A percentile compares a stretch with the other conserved stretches of the same genome.
Conservation (phyloP, 2,888 invertebrate species). For the Toxonevra muliebris region DNA sequence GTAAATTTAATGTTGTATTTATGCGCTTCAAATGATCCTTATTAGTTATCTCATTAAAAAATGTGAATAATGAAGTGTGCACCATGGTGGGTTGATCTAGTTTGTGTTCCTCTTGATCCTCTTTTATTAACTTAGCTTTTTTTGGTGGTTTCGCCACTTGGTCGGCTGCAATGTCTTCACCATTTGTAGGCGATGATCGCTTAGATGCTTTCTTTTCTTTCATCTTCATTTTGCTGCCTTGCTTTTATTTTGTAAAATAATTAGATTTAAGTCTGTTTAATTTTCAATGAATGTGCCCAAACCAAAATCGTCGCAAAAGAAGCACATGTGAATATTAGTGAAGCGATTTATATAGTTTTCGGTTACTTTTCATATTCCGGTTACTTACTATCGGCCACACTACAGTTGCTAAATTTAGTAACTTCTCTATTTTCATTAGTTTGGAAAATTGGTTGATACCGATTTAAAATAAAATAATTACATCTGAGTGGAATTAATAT, state of each 20-base stretch:
- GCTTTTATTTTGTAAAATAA: neutral
- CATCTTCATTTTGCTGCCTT: conserved; percentile 35
- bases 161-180: conserved; percentile 6
- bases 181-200: conserved; percentile 5
- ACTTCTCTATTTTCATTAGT: too few species aligned
- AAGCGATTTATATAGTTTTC: too few species aligned
- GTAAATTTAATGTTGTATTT: conserved; percentile 46
- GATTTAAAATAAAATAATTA: too few species aligned
- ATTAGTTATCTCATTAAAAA: conserved; percentile 52
- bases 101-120: neutral
- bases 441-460: too few species aligned
- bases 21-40: conserved; percentile 46
- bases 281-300: too few species aligned
- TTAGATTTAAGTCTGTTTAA: too few species aligned
- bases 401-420: neutral
- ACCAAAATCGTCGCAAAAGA: too few species aligned
- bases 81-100: conserved; percentile 26
- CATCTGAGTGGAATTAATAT: too few species aligned
- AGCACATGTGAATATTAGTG: conserved; percentile 12
- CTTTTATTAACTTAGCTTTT: conserved; percentile 24
- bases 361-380: too few species aligned
- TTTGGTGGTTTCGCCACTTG: conserved; percentile 13
- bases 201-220: conserved; percentile 38
- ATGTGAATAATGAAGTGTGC: conserved; percentile 48
- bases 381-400: too few species aligned